These are phyloP conservation scores for Rallus crepitans DNA, from an alignment of 2,797 vertebrate genomes.

Conservation along the genomic window DNA sequence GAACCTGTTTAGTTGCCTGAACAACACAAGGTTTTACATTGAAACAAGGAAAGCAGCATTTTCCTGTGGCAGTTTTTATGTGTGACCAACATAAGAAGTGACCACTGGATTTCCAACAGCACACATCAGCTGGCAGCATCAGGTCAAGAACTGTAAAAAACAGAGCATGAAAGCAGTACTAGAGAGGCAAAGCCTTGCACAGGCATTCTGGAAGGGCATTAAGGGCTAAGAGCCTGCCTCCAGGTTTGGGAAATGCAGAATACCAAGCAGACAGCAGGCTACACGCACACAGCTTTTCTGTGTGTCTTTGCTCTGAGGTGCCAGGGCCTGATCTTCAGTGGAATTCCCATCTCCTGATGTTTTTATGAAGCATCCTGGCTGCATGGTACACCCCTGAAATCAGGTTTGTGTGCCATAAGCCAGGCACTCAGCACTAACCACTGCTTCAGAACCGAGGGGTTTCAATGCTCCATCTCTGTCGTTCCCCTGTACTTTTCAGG, in stretches of 20 bases:
- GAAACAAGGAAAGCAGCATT: background rate
- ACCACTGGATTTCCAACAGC: background rate
- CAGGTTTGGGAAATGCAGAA: background rate
- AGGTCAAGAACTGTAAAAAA: background rate
- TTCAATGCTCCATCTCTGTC: background rate
- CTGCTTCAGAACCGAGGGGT: background rate
- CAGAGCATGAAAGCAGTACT: background rate
- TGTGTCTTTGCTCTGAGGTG: background rate
- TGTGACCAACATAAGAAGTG: too few species aligned
- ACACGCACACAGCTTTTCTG: background rate
- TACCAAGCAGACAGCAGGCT: background rate
- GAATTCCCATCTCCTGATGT: background rate
- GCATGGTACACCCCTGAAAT: accelerated
- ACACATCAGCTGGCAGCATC: background rate
- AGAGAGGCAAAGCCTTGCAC: background rate
- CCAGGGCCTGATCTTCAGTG: background rate
- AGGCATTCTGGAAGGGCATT: background rate
- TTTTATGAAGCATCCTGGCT: background rate
- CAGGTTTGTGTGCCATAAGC: background rate
- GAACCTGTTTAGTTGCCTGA: background rate
- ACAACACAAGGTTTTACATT: background rate
- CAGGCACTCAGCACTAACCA: background rate
- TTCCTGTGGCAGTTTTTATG: background rate
- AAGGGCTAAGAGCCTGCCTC: background rate
- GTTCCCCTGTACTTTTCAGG: background rate